Percentiles rank a stretch among this genome's conserved stretches.
Conservation (phyloP, 2,888 invertebrate genomes). For the Chymomyza fuscimana region DNA sequence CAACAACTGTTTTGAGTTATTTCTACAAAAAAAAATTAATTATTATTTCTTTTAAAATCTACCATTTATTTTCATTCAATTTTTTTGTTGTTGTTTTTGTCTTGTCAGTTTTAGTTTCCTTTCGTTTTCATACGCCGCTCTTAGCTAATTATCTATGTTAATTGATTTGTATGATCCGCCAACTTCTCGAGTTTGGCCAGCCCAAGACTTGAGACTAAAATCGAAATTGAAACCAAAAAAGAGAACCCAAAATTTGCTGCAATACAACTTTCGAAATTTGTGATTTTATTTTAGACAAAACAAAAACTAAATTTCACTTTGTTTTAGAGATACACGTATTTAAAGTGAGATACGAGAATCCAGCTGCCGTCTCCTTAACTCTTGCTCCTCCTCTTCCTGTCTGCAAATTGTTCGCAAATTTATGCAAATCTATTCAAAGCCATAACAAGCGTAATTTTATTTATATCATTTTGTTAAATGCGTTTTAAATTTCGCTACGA, state of each 20-base stretch:
- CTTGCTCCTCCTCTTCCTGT: neutral
- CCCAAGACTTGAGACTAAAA: neutral
- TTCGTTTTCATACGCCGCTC: neutral
- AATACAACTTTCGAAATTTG: constrained; percentile 2
- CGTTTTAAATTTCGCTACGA: constrained; percentile 14
- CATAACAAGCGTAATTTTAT: neutral
- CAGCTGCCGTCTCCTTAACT: neutral
- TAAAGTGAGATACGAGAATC: no score
- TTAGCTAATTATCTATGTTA: neutral
- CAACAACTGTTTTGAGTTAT: no score
- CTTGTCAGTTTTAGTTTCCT: neutral
- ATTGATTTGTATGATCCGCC: neutral
- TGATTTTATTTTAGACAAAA: neutral
- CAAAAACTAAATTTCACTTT: constrained; percentile 4
- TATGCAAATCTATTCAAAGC: constrained; percentile 11
- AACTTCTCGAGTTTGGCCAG: neutral
- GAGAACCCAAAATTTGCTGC: neutral
- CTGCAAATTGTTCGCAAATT: neutral
- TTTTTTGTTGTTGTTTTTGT: neutral
- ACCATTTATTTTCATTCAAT: neutral
- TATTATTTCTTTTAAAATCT: neutral
- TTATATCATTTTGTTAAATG: constrained; percentile 4
- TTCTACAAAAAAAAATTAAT: neutral
- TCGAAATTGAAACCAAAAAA: neutral
- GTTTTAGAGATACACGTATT: neutral